Percentiles rank a stretch among this genome's conserved stretches.
These are phyloP conservation scores for Lobophora halterata DNA, from an alignment of 2,888 invertebrate species.

Conservation along the genomic window DNA sequence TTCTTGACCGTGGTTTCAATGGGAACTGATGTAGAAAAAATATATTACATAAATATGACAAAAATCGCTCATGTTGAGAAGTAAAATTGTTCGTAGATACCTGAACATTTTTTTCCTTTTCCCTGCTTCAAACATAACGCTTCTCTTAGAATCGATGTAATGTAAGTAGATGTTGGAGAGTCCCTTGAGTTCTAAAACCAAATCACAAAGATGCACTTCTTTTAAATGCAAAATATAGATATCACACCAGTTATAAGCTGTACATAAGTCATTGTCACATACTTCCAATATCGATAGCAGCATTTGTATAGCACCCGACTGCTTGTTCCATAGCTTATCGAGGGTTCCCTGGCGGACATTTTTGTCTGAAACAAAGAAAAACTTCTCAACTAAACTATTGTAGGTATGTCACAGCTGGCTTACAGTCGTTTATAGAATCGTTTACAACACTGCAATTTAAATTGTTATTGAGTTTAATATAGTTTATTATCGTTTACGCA, in stretches of 20 bases:
- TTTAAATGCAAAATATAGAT: too few relatives aligned
- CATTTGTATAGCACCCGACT: conserved; percentile 77
- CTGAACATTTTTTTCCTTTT: conserved; percentile 74
- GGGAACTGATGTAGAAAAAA: conserved; percentile 47
- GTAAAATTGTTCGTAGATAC: conserved; percentile 42
- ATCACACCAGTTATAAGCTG: too few relatives aligned
- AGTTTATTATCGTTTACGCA: not conserved
- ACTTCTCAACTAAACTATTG: too few relatives aligned
- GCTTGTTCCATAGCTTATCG: conserved; percentile 81
- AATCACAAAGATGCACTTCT: too few relatives aligned
- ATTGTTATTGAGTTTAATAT: too few relatives aligned
- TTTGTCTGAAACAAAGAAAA: conserved; percentile 67
- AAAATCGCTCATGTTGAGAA: not conserved
- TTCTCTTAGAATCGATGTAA: conserved; percentile 81
- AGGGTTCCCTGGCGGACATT: conserved; percentile 78
- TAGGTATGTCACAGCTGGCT: too few relatives aligned
- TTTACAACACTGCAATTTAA: too few relatives aligned
- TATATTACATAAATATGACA: not conserved
- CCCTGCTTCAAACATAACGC: conserved; percentile 80
- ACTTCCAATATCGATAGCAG: conserved; percentile 80
- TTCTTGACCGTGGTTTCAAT: conserved; percentile 61
- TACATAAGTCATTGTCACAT: conserved; percentile 31
- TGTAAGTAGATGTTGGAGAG: conserved; percentile 73
- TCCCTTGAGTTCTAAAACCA: conserved; percentile 75
- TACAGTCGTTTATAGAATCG: too few relatives aligned